Evolutionary conservation across 2,113 vertebrate species (phyloP), one percentile per base, ranked within the genome.

Genomic region (Eurystomus gularis): DNA sequence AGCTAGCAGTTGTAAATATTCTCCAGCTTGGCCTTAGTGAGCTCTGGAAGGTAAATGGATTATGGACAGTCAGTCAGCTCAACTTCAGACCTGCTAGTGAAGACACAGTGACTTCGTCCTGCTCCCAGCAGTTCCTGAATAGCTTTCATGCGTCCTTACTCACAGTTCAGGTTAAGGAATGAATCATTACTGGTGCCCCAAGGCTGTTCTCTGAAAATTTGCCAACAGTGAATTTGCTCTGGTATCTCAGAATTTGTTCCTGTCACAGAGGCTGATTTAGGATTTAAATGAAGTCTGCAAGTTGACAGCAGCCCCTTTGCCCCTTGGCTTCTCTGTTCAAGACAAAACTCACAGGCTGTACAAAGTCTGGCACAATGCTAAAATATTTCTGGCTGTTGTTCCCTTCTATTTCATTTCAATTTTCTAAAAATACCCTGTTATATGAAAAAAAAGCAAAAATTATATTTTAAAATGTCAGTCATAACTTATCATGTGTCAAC

Each of bases 231-330:
- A 94, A 88, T 94, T 94, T 91, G 9, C 46, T 88, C 49, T 55
- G n/a, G 79, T 79, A 55, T 49, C 48, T 96, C 52, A 89, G 61
- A 82, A 88, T 92, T 91, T 73, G 71, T 76, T 94, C 44, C 57
- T 91, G 77, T 93, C 94, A 76, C 65, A 46, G 78, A 78, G n/a
- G 25, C 12, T 94, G 83, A 88, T 76, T 88, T 49, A 88, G 72
- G 60, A 69, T 64, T 91, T 93, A 89, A 93, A 76, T 64, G 49
- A 92, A 79, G 55, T 23, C 37, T 88, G 44, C 14, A 72, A 62
- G 46, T 51, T 79, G 81, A 89, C 77, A 89, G 65, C 65, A 82
- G 44, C 0, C 2, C 37, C 21, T 82, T 72, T 85, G 42, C 35
- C 51, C 40, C 39, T 81, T 91, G 71, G 31, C 69, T 86, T 88